phyloP scores from a whole-genome alignment of 2,888 invertebrate genomes.

The Drosophila sordidula region DNA sequence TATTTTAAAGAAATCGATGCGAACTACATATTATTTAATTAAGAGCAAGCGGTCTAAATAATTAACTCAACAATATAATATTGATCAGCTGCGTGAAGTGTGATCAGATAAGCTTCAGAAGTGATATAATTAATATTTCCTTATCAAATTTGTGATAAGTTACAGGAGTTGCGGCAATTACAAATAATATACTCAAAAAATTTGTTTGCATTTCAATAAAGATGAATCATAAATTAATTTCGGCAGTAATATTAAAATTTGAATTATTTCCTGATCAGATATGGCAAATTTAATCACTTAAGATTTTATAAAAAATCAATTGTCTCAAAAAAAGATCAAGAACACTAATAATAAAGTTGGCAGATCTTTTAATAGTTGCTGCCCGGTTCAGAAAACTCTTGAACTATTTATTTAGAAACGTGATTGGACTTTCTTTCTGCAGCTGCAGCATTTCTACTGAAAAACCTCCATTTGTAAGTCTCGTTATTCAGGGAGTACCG shows the following conservation, averaged over 20 bases:
- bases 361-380: background rate
- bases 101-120: background rate
- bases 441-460: constrained; percentile 4
- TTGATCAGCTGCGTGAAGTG: background rate
- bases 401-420: constrained; percentile 4
- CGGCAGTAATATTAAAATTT: no score
- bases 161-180: no score
- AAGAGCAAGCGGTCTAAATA: background rate
- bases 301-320: no score
- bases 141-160: no score
- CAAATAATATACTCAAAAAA: no score
- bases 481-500: constrained; percentile 43
- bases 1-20: background rate
- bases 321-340: background rate
- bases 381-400: constrained; percentile 3
- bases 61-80: background rate
- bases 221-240: no score
- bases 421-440: constrained; percentile 20
- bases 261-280: no score
- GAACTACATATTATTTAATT: background rate
- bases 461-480: constrained; percentile 11
- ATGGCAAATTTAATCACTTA: no score
- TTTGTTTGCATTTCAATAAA: no score
- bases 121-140: no score
- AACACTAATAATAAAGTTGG: background rate